phyloP scores from a whole-genome alignment of 2,113 vertebrate genomes.

The Puntigrus tetrazona region DNA sequence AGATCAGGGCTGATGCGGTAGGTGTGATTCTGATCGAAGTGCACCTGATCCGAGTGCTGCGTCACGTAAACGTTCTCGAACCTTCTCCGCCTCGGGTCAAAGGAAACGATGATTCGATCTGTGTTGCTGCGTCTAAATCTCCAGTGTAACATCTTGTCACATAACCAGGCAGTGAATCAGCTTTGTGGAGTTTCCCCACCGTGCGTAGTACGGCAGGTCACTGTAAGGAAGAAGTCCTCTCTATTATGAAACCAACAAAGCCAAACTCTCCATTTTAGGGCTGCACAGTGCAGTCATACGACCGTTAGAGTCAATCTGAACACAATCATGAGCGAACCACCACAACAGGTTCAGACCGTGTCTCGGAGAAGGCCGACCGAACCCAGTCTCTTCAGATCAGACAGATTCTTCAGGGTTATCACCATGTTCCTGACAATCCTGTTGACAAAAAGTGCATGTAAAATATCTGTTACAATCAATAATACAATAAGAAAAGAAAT shows the following conservation, averaged over 20 bases:
- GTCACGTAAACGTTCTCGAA: conserved; percentile 48
- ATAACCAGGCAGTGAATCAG: not conserved
- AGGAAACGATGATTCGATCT: conserved; percentile 48
- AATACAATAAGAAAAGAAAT: too few species aligned
- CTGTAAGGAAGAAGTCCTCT: conserved; percentile 5
- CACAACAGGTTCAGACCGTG: conserved; percentile 37
- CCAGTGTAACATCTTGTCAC: not conserved
- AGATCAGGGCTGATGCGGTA: conserved; percentile 1
- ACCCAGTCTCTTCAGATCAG: not conserved
- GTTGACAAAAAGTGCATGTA: too few species aligned
- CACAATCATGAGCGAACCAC: conserved; percentile 47
- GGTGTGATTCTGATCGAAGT: conserved; percentile 31
- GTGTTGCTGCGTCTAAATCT: conserved; percentile 40
- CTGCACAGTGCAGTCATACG: not conserved
- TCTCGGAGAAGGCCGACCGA: conserved; percentile 23
- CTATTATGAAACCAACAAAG: conserved; percentile 34
- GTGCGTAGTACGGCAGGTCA: conserved; percentile 9
- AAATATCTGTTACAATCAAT: too few species aligned
- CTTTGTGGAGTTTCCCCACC: conserved; percentile 28
- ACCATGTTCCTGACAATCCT: not conserved
- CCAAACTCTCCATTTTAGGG: not conserved
- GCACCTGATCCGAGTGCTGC: not conserved
- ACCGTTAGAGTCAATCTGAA: conserved; percentile 24
- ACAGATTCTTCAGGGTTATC: not conserved
- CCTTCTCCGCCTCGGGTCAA: rapidly evolving